Conservation (phyloP, 2,113 vertebrate species). For the Oceanodroma tethys region DNA sequence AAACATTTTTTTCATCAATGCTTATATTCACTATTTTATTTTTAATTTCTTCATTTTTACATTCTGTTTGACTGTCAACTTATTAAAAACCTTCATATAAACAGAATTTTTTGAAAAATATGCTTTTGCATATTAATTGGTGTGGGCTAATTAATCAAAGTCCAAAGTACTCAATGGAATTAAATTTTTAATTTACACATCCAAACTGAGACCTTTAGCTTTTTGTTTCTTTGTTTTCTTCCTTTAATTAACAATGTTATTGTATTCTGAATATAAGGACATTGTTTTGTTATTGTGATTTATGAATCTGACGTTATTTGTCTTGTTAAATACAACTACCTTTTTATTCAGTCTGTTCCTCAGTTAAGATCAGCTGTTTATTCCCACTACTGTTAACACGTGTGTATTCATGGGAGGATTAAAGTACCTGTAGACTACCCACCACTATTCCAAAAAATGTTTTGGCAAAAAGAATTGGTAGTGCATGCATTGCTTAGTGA, state of each 20-base stretch:
- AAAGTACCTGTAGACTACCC: background rate
- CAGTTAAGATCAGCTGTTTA: background rate
- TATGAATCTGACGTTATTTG: background rate
- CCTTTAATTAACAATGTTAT: background rate
- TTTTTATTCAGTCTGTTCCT: background rate
- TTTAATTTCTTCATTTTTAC: background rate
- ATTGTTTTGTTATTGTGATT: background rate
- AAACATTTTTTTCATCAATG: background rate
- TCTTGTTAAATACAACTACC: background rate
- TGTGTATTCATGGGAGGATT: background rate
- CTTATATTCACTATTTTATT: background rate
- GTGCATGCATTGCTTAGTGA: background rate
- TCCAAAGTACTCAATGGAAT: background rate
- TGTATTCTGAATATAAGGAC: background rate
- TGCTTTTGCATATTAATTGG: background rate
- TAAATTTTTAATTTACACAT: background rate
- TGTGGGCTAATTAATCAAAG: background rate
- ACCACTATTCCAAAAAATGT: background rate
- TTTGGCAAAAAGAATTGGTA: background rate
- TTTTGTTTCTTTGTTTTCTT: background rate
- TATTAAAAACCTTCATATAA: background rate
- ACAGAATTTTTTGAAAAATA: background rate
- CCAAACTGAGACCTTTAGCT: background rate
- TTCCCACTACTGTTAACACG: background rate
- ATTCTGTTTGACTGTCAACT: background rate